A percentile compares a stretch with the other conserved stretches of the same genome.
These are phyloP conservation scores for Mus spicilegus DNA, from an alignment of 2,113 vertebrate genomes.

Conservation along the genomic window DNA sequence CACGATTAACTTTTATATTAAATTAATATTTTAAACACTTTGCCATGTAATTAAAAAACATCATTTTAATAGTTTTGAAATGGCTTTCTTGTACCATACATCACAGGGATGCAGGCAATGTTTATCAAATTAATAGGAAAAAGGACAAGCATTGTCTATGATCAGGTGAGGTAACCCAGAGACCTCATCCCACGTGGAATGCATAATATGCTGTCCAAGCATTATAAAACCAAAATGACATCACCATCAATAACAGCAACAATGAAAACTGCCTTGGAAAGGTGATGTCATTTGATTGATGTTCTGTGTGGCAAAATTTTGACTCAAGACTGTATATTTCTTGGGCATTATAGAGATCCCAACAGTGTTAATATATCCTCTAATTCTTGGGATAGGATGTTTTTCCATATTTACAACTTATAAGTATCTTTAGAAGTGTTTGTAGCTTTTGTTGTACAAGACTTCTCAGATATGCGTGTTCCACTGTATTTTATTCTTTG, in stretches of 20 bases:
- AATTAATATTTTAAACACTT: not conserved
- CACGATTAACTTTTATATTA: not conserved
- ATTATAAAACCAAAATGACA: not conserved
- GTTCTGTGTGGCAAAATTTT: not conserved
- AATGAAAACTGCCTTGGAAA: not conserved
- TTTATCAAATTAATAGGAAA: not conserved
- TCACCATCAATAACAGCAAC: not conserved
- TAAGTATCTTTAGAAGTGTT: not conserved
- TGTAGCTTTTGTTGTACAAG: not conserved
- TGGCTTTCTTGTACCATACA: not conserved
- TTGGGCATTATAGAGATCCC: not conserved
- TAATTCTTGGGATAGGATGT: not conserved
- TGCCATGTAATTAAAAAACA: not conserved
- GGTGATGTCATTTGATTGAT: not conserved
- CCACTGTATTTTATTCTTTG: not conserved
- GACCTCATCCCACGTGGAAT: not conserved
- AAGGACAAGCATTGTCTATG: not conserved
- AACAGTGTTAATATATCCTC: not conserved
- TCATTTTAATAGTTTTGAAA: not conserved
- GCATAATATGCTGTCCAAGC: not conserved
- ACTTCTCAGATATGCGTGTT: not conserved
- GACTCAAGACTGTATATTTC: not conserved
- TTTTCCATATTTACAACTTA: not conserved
- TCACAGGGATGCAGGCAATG: not conserved
- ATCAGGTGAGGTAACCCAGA: not conserved